Evolutionary conservation across 2,797 vertebrate species (phyloP).

Genomic region (Orestias chungarensis): DNA sequence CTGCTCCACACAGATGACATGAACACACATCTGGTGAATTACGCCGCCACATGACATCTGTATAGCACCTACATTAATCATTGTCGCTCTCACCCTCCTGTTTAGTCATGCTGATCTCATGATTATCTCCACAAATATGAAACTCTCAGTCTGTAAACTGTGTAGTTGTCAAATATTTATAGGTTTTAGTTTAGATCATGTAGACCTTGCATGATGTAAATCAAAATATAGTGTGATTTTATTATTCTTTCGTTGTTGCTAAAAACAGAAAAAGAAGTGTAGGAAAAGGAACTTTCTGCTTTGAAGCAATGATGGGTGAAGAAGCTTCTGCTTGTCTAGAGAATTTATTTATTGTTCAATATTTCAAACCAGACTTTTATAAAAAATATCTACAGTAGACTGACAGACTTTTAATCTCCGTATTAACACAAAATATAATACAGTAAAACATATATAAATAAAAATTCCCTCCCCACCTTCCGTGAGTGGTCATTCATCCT

Average conservation of each 20-base stretch:
- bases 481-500: too few species aligned
- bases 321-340: not conserved
- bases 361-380: too few species aligned
- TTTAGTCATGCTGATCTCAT: constrained; percentile 2
- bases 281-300: not conserved
- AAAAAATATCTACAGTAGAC: too few species aligned
- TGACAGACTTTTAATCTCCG: too few species aligned
- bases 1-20: not conserved
- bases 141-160: not conserved
- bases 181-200: not conserved
- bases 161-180: not conserved
- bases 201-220: too few species aligned
- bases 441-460: too few species aligned
- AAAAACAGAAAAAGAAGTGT: not conserved
- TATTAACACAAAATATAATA: too few species aligned
- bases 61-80: not conserved
- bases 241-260: too few species aligned
- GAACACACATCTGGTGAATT: constrained; percentile 2
- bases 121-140: not conserved
- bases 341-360: too few species aligned
- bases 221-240: too few species aligned
- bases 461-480: too few species aligned
- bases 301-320: not conserved
- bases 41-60: not conserved
- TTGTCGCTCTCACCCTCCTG: not conserved